Conservation (phyloP, 2,888 invertebrate species). For the Hydriomena furcata region DNA sequence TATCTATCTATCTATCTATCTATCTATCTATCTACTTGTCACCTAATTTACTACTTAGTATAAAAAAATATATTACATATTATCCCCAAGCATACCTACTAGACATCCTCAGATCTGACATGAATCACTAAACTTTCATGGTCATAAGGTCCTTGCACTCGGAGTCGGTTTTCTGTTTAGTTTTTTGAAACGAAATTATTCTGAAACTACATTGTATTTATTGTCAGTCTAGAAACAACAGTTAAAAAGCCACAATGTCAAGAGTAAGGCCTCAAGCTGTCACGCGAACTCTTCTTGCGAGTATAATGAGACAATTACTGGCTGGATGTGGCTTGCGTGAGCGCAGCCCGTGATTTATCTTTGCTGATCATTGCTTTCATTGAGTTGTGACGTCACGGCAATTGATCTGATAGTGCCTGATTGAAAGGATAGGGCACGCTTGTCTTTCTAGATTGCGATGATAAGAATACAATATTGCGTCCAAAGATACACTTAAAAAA, state of each 20-base stretch:
- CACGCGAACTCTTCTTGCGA: slow-evolving; percentile 11
- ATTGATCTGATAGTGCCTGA: slow-evolving; percentile 13
- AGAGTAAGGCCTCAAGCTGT: slow-evolving; percentile 20
- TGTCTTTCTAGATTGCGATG: not conserved
- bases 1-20: too few species aligned
- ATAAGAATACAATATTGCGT: not conserved
- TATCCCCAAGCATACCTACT: too few species aligned
- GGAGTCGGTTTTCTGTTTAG: too few species aligned
- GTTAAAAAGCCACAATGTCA: slow-evolving; percentile 14
- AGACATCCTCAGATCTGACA: too few species aligned
- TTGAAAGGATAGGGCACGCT: slow-evolving; percentile 10
- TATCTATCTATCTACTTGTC: too few species aligned
- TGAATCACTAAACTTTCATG: too few species aligned
- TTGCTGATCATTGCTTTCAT: slow-evolving; percentile 1
- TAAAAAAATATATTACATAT: too few species aligned
- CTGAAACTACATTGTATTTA: too few species aligned
- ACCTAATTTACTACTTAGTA: too few species aligned
- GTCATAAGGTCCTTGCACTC: too few species aligned
- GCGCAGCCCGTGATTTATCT: slow-evolving; percentile 17
- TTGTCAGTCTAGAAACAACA: not conserved
- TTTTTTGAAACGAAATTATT: too few species aligned
- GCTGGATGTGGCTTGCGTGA: slow-evolving; percentile 18
- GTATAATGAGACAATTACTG: slow-evolving; percentile 12
- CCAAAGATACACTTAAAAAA: too few species aligned
- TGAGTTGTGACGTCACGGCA: slow-evolving; percentile 13